Conservation (phyloP, 2,113 vertebrate species). For the Sander vitreus region DNA sequence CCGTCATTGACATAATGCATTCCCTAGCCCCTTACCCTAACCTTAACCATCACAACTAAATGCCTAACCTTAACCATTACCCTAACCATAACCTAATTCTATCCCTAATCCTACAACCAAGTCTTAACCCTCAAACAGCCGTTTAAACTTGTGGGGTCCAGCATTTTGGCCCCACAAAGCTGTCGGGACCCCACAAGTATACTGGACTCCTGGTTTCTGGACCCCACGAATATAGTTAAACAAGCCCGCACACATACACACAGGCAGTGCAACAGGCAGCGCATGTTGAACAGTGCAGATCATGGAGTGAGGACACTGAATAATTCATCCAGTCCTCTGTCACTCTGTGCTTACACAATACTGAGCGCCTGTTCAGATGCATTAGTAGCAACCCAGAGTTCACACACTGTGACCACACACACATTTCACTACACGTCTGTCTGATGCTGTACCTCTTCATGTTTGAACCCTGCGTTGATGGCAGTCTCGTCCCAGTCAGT, state of each 20-base stretch:
- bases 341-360: constrained; percentile 48
- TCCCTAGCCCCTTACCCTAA: no score
- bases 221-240: no score
- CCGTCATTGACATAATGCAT: no score
- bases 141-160: no score
- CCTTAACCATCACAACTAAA: no score
- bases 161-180: no score
- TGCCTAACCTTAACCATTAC: no score
- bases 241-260: not conserved
- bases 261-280: constrained; percentile 20
- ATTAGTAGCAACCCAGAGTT: constrained; percentile 58
- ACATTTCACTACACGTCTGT: not conserved
- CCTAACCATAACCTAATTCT: no score
- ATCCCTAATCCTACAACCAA: no score
- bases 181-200: no score
- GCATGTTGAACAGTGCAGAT: constrained; percentile 48
- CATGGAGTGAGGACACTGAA: constrained; percentile 63
- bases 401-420: constrained; percentile 47
- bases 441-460: constrained; percentile 11
- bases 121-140: no score
- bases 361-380: constrained; percentile 47
- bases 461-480: constrained; percentile 7
- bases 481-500: not conserved
- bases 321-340: constrained; percentile 68
- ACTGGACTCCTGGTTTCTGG: no score